Conservation (phyloP, 2,888 invertebrate genomes). For the Hesperia comma region DNA sequence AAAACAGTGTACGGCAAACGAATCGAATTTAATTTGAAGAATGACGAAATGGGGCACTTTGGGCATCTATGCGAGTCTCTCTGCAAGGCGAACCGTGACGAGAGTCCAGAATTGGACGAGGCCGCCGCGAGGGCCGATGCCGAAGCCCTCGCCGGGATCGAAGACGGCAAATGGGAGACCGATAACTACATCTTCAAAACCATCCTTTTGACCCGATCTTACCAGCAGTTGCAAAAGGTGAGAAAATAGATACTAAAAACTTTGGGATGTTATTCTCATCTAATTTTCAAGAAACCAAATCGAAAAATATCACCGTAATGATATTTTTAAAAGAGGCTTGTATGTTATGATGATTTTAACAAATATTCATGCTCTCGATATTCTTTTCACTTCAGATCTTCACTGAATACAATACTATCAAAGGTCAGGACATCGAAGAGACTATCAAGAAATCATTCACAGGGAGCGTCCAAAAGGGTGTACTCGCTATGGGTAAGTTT, state of each 20-base stretch:
- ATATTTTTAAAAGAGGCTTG: too few species aligned
- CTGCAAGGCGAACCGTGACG: conserved; percentile 94
- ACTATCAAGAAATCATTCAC: conserved; percentile 95
- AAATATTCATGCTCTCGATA: background rate
- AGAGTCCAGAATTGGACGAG: conserved; percentile 93
- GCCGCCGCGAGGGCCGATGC: conserved; percentile 92
- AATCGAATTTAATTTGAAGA: conserved; percentile 93
- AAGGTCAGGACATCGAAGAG: conserved; percentile 93
- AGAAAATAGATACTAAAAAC: too few species aligned
- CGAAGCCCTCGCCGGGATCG: conserved; percentile 89
- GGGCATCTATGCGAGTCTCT: conserved; percentile 94
- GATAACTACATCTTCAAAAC: conserved; percentile 95
- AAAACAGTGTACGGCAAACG: conserved; percentile 90
- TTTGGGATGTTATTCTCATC: too few species aligned
- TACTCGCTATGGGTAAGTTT: conserved; percentile 92
- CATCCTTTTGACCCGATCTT: conserved; percentile 93
- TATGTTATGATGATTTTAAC: too few species aligned
- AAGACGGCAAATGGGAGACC: conserved; percentile 94
- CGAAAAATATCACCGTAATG: too few species aligned
- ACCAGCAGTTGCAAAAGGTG: conserved; percentile 91
- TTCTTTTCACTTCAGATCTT: conserved; percentile 84
- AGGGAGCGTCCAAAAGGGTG: conserved; percentile 92
- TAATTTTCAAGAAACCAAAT: too few species aligned
- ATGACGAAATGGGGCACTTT: conserved; percentile 97
- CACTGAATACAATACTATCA: conserved; percentile 91